phyloP scores from a whole-genome alignment of 1,140 invertebrate species.

The Platyscapa corneri region DNA sequence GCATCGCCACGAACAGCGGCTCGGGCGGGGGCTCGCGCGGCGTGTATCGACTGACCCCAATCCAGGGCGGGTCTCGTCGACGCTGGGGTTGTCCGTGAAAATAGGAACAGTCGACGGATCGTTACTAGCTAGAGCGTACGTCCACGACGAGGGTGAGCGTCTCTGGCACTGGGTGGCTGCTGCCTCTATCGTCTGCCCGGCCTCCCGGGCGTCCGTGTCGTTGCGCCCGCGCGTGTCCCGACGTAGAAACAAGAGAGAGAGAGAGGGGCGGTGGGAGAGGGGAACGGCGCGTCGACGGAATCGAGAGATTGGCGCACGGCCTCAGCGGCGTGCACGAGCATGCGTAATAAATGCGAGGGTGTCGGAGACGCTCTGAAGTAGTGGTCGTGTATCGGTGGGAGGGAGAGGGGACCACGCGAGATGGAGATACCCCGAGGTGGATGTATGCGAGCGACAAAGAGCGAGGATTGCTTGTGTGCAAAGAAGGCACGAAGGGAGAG shows the following conservation, averaged over 20 bases:
- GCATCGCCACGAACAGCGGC: neutral
- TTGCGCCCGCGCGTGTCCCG: neutral
- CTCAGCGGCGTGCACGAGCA: conserved; percentile 55
- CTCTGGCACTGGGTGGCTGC: conserved; percentile 34
- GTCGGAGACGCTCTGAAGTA: neutral
- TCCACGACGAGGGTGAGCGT: conserved; percentile 38
- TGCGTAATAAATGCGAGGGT: conserved; percentile 60
- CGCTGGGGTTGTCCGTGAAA: neutral
- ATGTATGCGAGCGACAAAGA: neutral
- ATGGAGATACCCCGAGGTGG: neutral
- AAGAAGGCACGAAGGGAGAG: too few species aligned
- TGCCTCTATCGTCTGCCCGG: neutral
- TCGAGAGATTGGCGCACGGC: conserved; percentile 47
- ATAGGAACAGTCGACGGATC: neutral
- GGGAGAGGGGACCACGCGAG: neutral
- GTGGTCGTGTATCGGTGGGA: neutral
- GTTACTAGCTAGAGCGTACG: conserved; percentile 8
- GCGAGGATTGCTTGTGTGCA: too few species aligned
- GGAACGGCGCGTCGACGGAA: conserved; percentile 36
- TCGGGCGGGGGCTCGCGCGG: neutral
- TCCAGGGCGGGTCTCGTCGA: conserved; percentile 37
- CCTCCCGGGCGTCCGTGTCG: conserved; percentile 21
- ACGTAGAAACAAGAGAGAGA: neutral
- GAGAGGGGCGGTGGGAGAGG: conserved; percentile 42
- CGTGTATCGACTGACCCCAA: conserved; percentile 65